A percentile compares a stretch with the other conserved stretches of the same genome.
These are phyloP conservation scores for Ciconia maguari DNA, from an alignment of 2,113 vertebrate species.

Conservation along the genomic window DNA sequence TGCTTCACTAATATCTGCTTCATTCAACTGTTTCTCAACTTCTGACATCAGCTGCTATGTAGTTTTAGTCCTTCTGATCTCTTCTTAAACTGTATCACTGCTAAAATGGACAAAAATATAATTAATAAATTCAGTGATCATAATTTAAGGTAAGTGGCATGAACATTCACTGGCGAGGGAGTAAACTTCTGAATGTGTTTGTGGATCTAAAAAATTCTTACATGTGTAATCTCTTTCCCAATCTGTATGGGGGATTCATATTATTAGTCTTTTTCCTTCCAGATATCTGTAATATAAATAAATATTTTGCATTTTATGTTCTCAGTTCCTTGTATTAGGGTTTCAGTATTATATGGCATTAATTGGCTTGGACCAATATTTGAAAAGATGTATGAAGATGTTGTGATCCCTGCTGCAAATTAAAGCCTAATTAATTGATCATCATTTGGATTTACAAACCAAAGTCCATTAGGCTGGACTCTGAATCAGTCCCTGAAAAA, in stretches of 20 bases:
- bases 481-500: not conserved
- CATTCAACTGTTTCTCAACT: not conserved
- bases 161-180: not conserved
- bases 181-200: not conserved
- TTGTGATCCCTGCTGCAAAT: not conserved
- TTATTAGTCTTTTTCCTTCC: not conserved
- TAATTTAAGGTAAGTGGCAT: not conserved
- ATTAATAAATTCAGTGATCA: not conserved
- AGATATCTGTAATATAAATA: not conserved
- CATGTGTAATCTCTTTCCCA: not conserved
- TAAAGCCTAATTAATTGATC: not conserved
- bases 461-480: not conserved
- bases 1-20: not conserved
- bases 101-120: not conserved
- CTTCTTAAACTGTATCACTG: not conserved
- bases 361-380: not conserved
- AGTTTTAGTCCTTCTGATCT: not conserved
- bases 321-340: not conserved
- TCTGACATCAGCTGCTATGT: not conserved
- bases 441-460: not conserved
- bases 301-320: not conserved
- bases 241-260: not conserved
- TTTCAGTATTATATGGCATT: not conserved
- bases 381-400: not conserved
- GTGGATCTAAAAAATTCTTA: not conserved